Percentiles rank a stretch among this genome's conserved stretches.
Conservation (phyloP, 2,888 invertebrate species). For the Cremastinae sp. region DNA sequence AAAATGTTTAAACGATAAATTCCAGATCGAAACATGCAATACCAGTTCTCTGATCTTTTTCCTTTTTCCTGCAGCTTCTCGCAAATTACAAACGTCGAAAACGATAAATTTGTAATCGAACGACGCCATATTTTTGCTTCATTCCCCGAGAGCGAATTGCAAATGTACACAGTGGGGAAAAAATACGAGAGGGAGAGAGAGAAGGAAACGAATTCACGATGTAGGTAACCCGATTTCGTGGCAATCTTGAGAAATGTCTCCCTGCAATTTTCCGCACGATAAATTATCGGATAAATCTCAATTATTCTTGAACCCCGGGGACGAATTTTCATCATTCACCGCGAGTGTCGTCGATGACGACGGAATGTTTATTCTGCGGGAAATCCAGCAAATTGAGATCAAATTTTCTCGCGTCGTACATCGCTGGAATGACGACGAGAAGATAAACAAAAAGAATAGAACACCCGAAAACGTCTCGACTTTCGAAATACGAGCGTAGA, state of each 20-base stretch:
- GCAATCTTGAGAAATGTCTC: slow-evolving; percentile 26
- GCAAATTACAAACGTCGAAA: slow-evolving; percentile 29
- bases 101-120: slow-evolving; percentile 40
- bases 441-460: slow-evolving; percentile 30
- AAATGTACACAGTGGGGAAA: background rate
- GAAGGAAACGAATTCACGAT: slow-evolving; percentile 26
- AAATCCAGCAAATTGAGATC: background rate
- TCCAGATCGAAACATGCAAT: slow-evolving; percentile 15
- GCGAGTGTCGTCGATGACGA: background rate
- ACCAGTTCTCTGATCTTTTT: slow-evolving; percentile 4
- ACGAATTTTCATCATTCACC: background rate
- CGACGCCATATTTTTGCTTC: slow-evolving; percentile 13
- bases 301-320: slow-evolving; percentile 21
- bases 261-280: slow-evolving; percentile 40
- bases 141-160: slow-evolving; percentile 20
- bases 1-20: slow-evolving; percentile 45
- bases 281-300: slow-evolving; percentile 40
- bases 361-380: background rate
- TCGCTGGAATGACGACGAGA: slow-evolving; percentile 20
- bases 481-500: slow-evolving; percentile 35
- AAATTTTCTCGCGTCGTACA: slow-evolving; percentile 4
- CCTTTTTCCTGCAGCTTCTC: background rate
- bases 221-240: slow-evolving; percentile 7
- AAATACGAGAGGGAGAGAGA: background rate
- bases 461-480: slow-evolving; percentile 7